phyloP scores from a whole-genome alignment of 2,888 invertebrate species.

The Eretmocerus hayati region DNA sequence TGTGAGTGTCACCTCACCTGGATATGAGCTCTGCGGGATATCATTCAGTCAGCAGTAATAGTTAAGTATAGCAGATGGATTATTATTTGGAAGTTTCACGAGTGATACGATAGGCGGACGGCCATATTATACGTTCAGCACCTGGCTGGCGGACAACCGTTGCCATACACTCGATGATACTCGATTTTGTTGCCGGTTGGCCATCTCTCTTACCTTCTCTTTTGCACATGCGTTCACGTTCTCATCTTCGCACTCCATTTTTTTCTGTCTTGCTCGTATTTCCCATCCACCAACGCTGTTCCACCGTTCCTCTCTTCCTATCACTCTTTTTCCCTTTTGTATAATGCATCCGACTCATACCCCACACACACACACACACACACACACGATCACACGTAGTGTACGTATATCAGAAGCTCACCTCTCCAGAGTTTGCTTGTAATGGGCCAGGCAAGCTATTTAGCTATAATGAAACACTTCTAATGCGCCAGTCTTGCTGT shows the following conservation, averaged over 20 bases:
- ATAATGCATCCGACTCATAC: too few relatives aligned
- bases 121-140: conserved; percentile 44
- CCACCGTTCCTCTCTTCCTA: too few relatives aligned
- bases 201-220: conserved; percentile 2
- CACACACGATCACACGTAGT: conserved; percentile 3
- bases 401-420: conserved; percentile 9
- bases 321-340: not conserved
- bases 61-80: too few relatives aligned
- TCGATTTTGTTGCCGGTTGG: not conserved
- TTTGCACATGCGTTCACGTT: not conserved
- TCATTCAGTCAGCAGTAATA: too few relatives aligned
- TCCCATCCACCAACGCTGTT: conserved; percentile 2
- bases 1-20: too few relatives aligned
- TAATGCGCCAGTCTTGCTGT: not conserved
- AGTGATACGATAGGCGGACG: conserved; percentile 32
- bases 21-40: too few relatives aligned
- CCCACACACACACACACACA: too few relatives aligned
- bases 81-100: too few relatives aligned
- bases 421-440: too few relatives aligned
- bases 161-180: conserved; percentile 27
- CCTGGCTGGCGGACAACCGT: conserved; percentile 37
- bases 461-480: conserved; percentile 20
- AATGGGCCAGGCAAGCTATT: conserved; percentile 11
- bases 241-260: conserved; percentile 23
- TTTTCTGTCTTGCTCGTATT: conserved; percentile 5